Evolutionary conservation across 2,888 invertebrate species (phyloP).

Genomic region (Ennomos erosarius): DNA sequence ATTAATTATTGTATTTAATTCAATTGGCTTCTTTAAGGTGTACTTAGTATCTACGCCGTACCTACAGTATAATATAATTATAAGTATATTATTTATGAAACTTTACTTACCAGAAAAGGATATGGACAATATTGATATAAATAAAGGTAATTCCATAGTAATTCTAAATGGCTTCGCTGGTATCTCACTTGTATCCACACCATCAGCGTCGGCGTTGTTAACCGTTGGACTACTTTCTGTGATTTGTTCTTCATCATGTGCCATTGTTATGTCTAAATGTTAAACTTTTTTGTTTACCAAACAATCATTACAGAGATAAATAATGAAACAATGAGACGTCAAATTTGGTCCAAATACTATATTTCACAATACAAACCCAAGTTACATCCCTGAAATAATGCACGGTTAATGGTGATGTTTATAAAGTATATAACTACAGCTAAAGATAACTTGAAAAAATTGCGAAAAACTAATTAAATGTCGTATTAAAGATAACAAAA

Average conservation of each 20-base stretch:
- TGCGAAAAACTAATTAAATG: constrained; percentile 7
- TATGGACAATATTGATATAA: constrained; percentile 67
- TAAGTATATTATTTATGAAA: neutral
- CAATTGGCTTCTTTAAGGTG: too few species aligned
- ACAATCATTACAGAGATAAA: neutral
- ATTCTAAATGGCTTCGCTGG: constrained; percentile 58
- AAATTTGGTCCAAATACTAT: neutral
- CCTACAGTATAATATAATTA: too few species aligned
- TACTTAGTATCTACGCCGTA: too few species aligned
- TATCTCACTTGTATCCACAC: constrained; percentile 59
- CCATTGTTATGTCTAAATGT: constrained; percentile 50
- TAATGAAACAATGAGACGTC: neutral
- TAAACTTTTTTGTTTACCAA: constrained; percentile 17
- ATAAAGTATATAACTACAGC: constrained; percentile 1
- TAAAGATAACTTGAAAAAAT: neutral
- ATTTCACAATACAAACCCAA: neutral
- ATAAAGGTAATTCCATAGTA: constrained; percentile 75
- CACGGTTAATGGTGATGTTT: neutral
- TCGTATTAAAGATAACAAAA: neutral
- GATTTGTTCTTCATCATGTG: constrained; percentile 59
- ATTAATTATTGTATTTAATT: too few species aligned
- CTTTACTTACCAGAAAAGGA: constrained; percentile 67
- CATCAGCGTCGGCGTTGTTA: constrained; percentile 40
- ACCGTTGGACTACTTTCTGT: constrained; percentile 54
- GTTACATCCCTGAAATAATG: too few species aligned